phyloP scores from a whole-genome alignment of 2,888 invertebrate genomes.

The Rapana venosa region DNA sequence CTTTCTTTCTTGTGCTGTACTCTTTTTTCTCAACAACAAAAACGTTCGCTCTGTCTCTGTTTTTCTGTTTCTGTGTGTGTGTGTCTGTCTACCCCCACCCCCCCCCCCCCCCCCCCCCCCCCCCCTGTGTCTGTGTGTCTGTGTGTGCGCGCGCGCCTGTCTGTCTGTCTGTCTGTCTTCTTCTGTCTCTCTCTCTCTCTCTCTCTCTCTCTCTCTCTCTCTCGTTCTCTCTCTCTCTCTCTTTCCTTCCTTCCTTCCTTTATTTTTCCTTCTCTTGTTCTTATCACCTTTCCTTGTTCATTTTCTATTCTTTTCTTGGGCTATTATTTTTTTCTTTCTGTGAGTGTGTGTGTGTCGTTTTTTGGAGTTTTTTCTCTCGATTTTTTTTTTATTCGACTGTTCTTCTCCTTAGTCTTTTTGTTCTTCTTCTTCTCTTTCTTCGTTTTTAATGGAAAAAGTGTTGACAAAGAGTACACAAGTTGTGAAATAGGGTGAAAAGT shows the following conservation, averaged over 20 bases:
- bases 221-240: background rate
- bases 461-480: slow-evolving; percentile 25
- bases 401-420: background rate
- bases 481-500: slow-evolving; percentile 15
- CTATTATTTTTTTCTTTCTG: background rate
- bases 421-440: background rate
- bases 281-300: background rate
- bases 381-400: background rate
- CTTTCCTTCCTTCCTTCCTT: background rate
- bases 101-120: background rate
- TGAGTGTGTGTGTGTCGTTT: slow-evolving; percentile 8
- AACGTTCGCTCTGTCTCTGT: too few relatives aligned
- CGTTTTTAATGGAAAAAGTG: background rate
- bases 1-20: too few relatives aligned
- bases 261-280: background rate
- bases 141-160: background rate
- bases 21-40: too few relatives aligned
- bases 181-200: background rate
- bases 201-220: background rate
- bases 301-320: background rate
- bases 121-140: background rate
- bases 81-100: too few relatives aligned
- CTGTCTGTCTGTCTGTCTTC: background rate
- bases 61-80: too few relatives aligned
- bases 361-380: background rate